Evolutionary conservation across 2,797 vertebrate genomes (phyloP).

Genomic region (Pseudocheirus occidentalis): DNA sequence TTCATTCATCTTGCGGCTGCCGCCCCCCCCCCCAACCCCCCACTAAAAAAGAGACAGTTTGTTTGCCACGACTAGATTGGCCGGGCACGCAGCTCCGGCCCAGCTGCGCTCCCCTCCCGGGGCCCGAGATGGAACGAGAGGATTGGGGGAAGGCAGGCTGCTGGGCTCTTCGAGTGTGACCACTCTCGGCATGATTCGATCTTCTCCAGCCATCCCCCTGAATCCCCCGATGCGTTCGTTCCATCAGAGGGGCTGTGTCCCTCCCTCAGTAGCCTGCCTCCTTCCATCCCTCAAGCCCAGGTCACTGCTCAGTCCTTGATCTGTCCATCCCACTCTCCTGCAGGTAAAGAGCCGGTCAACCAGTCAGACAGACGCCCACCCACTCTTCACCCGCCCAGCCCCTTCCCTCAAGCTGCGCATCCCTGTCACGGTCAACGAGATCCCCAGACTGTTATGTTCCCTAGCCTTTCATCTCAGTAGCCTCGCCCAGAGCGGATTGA

Average conservation of each 20-base stretch:
- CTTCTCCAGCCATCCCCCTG: neutral
- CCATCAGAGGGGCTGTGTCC: neutral
- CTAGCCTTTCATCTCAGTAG: neutral
- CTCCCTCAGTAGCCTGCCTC: neutral
- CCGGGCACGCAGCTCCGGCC: neutral
- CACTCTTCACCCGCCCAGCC: neutral
- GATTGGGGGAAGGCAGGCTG: neutral
- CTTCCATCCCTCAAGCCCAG: neutral
- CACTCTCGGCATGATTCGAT: neutral
- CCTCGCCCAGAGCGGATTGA: neutral
- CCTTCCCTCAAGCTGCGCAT: neutral
- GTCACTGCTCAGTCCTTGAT: neutral
- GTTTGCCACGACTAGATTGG: neutral
- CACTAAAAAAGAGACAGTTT: neutral
- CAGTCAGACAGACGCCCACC: neutral
- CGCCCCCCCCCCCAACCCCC: neutral
- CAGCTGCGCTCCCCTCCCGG: neutral
- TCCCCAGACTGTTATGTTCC: neutral
- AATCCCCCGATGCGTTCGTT: neutral
- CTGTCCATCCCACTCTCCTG: neutral
- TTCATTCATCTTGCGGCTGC: slow-evolving; percentile 27
- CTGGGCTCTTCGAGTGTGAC: neutral
- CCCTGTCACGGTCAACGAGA: neutral
- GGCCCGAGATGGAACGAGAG: no score
- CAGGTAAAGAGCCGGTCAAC: neutral